Base-by-base conservation (phyloP, 2,888 invertebrate species). In the Apamea monoglypha region DNA sequence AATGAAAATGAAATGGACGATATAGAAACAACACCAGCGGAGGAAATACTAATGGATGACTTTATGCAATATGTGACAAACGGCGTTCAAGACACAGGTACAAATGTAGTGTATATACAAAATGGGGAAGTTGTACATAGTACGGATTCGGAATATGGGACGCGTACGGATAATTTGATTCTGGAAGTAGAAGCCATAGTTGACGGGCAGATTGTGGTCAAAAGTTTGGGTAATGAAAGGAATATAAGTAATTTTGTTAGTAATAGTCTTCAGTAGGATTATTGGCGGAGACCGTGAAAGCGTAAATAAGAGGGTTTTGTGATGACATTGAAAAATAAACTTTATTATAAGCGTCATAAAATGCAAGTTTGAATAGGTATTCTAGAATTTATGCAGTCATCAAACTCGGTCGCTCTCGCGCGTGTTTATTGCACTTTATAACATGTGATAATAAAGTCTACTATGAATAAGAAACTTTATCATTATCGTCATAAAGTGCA, bases 121-220 rank as follows among this genome's bases (percentile, higher is more conserved):
- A 87, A 87, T 29, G 89, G 87, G 1, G 88, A 89, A 61, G 71
- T 89, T 1, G 44, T 87, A 12, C 36, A 74, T 40, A 56, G 16
- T 36, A 32, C 53, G 14, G 21, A 63, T 16, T n/a, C 25, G 44
- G n/a, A 56, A 14, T 36, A 29, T 47, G 14, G 7, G 8, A 32
- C 12, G 3, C 1, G 14, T 1, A 18, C 47, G 0, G 63, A 64
- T 25, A 71, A 80, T 25, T 32, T 88, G 16, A 61, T 85, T 32
- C 64, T 88, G 14, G 61, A 82, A 32, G 78, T 88, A 0, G 88
- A 87, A 59, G 78, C 70, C 0, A 36, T 80, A 16, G 70, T 40
- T 1, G 73, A 74, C 21, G 83, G 63, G 4, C 32, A 78, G 56
- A 59, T 74, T 16, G 36, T 80, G n/a, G 73, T 78, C 0, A 74